phyloP scores from a whole-genome alignment of 1,140 invertebrate genomes.

The Drosophila ogumai region DNA sequence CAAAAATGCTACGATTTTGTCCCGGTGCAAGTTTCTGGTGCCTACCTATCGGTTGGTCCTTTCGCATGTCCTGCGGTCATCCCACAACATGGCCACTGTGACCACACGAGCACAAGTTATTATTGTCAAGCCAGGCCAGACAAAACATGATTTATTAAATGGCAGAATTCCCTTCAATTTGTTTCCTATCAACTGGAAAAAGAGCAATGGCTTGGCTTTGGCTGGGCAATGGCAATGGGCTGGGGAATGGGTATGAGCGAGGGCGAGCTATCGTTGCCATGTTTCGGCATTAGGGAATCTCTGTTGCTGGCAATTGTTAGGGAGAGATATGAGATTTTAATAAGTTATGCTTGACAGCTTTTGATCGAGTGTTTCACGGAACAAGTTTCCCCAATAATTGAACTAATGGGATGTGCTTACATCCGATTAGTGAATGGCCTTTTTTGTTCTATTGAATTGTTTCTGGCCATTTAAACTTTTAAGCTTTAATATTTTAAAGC shows the following conservation, averaged over 20 bases:
- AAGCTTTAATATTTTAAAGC: slow-evolving; percentile 13
- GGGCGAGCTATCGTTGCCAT: slow-evolving; percentile 8
- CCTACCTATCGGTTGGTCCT: slow-evolving; percentile 59
- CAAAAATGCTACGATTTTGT: neutral
- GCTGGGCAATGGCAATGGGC: neutral
- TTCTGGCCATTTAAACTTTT: slow-evolving; percentile 3
- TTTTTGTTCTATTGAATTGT: neutral
- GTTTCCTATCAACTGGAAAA: slow-evolving; percentile 83
- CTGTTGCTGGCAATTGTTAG: slow-evolving; percentile 43
- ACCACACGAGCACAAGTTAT: slow-evolving; percentile 78
- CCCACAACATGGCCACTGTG: slow-evolving; percentile 65
- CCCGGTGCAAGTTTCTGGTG: neutral
- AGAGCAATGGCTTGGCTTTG: slow-evolving; percentile 58
- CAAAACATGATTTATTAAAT: slow-evolving; percentile 83
- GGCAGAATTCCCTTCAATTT: slow-evolving; percentile 82
- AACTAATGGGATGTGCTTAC: slow-evolving; percentile 16
- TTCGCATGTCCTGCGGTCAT: slow-evolving; percentile 45
- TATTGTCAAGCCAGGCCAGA: slow-evolving; percentile 81
- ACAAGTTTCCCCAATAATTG: slow-evolving; percentile 16
- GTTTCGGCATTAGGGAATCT: slow-evolving; percentile 23
- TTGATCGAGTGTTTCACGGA: slow-evolving; percentile 28
- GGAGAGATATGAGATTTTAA: slow-evolving; percentile 74
- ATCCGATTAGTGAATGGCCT: neutral
- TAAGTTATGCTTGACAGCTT: slow-evolving; percentile 62
- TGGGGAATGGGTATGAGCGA: neutral